A percentile compares a stretch with the other conserved stretches of the same genome.
Evolutionary conservation across 2,113 vertebrate genomes (phyloP).

Genomic region (Dromaius novaehollandiae): DNA sequence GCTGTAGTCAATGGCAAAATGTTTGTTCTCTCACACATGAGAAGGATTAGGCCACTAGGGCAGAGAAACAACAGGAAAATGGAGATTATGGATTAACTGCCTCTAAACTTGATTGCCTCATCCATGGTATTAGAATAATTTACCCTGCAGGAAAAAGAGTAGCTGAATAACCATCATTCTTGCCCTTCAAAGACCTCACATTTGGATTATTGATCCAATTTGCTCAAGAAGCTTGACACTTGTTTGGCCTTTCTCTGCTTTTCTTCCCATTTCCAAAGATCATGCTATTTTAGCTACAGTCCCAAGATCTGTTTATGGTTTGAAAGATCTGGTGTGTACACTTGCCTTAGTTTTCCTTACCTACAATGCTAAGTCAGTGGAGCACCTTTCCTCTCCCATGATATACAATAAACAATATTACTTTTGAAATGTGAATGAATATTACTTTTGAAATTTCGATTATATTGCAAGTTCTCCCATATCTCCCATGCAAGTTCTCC

Average conservation of each 20-base stretch:
- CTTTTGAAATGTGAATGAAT: not conserved
- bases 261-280: not conserved
- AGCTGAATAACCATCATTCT: not conserved
- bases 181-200: not conserved
- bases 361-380: not conserved
- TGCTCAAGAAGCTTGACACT: not conserved
- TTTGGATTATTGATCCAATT: not conserved
- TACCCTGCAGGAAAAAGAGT: not conserved
- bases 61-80: not conserved
- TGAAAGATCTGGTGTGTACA: not conserved
- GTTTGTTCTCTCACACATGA: not conserved
- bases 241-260: not conserved
- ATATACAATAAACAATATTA: not conserved
- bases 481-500: not conserved
- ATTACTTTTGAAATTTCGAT: not conserved
- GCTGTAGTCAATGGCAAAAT: not conserved
- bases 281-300: not conserved
- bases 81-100: not conserved
- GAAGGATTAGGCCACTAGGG: not conserved
- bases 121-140: not conserved
- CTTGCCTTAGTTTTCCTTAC: not conserved
- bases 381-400: not conserved
- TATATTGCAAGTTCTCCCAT: not conserved
- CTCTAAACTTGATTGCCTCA: not conserved
- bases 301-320: not conserved